A percentile compares a stretch with the other conserved stretches of the same genome.
These are phyloP conservation scores for Hylyphantes graminicola DNA, from an alignment of 1,140 invertebrate genomes.

Conservation along the genomic window DNA sequence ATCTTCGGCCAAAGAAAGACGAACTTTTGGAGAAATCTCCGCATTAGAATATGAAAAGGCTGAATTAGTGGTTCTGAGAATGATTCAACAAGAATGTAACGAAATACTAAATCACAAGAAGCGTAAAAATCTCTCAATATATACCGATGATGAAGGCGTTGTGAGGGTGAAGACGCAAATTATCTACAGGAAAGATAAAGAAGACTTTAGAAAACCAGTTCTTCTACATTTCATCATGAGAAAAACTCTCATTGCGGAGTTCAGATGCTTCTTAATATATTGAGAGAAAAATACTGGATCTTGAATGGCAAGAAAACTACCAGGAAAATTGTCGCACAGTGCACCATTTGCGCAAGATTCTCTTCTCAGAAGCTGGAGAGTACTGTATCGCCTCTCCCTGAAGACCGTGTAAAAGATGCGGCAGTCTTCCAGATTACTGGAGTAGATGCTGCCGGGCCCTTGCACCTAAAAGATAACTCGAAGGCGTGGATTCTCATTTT, in stretches of 20 bases:
- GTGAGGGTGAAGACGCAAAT: constrained; percentile 8
- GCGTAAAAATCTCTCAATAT: neutral
- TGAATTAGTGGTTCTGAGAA: neutral
- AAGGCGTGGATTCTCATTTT: neutral
- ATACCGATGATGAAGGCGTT: neutral
- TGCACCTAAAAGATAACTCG: constrained; percentile 62
- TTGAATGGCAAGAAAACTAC: neutral
- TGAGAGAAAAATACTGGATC: constrained; percentile 9
- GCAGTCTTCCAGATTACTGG: constrained; percentile 64
- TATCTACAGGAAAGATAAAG: neutral
- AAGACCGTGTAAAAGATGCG: constrained; percentile 63
- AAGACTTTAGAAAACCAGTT: constrained; percentile 5
- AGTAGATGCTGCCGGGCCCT: constrained; percentile 66
- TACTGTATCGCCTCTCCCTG: constrained; percentile 54
- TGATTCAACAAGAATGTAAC: neutral
- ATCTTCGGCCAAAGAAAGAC: too few species aligned
- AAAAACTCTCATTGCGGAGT: constrained; percentile 21
- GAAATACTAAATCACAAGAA: neutral
- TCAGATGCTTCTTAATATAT: neutral
- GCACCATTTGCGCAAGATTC: neutral
- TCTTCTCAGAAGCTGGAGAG: neutral
- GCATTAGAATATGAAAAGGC: neutral
- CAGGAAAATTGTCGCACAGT: neutral
- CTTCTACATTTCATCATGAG: neutral
- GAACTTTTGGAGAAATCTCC: too few species aligned